phyloP scores from a whole-genome alignment of 2,797 vertebrate species.

The Periophthalmus magnuspinnatus region DNA sequence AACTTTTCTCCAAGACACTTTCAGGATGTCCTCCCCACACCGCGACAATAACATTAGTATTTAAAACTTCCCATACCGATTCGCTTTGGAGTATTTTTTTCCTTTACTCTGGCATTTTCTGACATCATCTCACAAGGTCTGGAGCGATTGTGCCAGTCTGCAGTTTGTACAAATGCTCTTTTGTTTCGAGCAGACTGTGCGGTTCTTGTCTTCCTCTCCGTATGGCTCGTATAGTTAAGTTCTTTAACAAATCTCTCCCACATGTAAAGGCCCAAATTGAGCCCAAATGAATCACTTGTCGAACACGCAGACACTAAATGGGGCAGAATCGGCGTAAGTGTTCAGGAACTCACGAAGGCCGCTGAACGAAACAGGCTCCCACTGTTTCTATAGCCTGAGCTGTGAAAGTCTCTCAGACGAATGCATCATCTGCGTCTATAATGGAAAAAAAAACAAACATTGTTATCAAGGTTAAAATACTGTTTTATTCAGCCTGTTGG shows the following conservation, averaged over 20 bases:
- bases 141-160: conserved; percentile 54
- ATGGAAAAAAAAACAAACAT: neutral
- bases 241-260: conserved; percentile 20
- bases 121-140: conserved; percentile 69
- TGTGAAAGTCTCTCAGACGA: too few species aligned
- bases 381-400: conserved; percentile 19
- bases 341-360: conserved; percentile 35
- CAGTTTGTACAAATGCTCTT: conserved; percentile 56
- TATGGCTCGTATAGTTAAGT: conserved; percentile 32
- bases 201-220: conserved; percentile 32
- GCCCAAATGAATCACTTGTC: neutral
- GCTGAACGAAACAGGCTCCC: conserved; percentile 36
- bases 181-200: conserved; percentile 44
- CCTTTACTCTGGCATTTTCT: conserved; percentile 48
- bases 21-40: conserved; percentile 62
- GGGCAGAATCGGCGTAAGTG: neutral
- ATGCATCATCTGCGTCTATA: neutral
- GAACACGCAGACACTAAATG: neutral
- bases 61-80: conserved; percentile 28
- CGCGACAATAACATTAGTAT: conserved; percentile 56
- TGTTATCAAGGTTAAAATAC: too few species aligned
- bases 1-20: conserved; percentile 53
- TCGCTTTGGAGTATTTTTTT: conserved; percentile 20
- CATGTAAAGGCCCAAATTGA: neutral
- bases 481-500: too few species aligned